phyloP scores from a whole-genome alignment of 1,140 invertebrate species.

The Drosophila mauritiana region DNA sequence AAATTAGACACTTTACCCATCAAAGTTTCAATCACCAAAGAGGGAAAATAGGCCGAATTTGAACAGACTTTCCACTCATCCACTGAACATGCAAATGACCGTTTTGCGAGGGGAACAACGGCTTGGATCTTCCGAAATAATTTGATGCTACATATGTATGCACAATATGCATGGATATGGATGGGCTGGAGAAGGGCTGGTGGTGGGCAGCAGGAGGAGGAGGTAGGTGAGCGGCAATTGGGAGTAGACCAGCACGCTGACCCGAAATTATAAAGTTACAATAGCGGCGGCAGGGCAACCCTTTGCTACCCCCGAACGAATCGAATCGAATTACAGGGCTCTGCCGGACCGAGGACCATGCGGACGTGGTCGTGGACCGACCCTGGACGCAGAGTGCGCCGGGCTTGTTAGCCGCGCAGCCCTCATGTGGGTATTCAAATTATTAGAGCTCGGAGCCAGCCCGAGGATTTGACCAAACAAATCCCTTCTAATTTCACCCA shows the following conservation, averaged over 20 bases:
- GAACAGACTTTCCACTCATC: slow-evolving; percentile 43
- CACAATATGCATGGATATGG: slow-evolving; percentile 7
- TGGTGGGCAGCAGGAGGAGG: slow-evolving; percentile 5
- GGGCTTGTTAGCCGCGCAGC: slow-evolving; percentile 56
- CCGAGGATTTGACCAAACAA: slow-evolving; percentile 77
- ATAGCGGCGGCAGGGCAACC: slow-evolving; percentile 57
- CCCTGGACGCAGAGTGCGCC: slow-evolving; percentile 48
- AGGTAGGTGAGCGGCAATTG: slow-evolving; percentile 19
- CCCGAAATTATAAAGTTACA: slow-evolving; percentile 81
- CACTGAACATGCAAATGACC: slow-evolving; percentile 54
- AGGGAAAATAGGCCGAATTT: slow-evolving; percentile 27
- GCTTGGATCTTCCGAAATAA: slow-evolving; percentile 52
- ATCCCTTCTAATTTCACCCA: slow-evolving; percentile 68
- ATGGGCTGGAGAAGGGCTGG: slow-evolving; percentile 1
- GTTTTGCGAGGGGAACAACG: slow-evolving; percentile 23
- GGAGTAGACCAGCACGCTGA: slow-evolving; percentile 58
- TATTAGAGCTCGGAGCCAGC: slow-evolving; percentile 37
- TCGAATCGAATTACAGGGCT: slow-evolving; percentile 65
- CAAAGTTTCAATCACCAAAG: slow-evolving; percentile 36
- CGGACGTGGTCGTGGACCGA: slow-evolving; percentile 24
- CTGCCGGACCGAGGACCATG: slow-evolving; percentile 41
- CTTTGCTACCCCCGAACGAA: slow-evolving; percentile 60
- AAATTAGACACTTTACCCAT: slow-evolving; percentile 44
- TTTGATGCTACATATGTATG: slow-evolving; percentile 68
- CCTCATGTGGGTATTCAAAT: slow-evolving; percentile 57